Conservation (phyloP, 2,113 vertebrate species). For the Micronisus gabar region DNA sequence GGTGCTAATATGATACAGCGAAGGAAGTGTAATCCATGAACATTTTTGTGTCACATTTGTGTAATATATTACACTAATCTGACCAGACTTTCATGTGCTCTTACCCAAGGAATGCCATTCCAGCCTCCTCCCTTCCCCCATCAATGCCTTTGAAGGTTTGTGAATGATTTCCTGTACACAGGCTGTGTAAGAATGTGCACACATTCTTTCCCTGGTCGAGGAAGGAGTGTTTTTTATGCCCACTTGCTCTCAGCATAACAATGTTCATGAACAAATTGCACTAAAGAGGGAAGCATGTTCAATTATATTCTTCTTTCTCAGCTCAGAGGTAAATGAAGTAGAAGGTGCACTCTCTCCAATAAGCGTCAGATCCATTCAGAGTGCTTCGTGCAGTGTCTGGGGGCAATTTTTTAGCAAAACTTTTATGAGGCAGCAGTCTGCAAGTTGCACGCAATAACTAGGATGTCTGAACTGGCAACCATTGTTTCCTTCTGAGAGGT, state of each 20-base stretch:
- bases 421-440: neutral
- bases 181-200: constrained; percentile 24
- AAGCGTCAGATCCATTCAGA: neutral
- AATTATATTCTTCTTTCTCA: neutral
- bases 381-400: neutral
- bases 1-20: constrained; percentile 69
- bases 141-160: constrained; percentile 62
- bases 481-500: neutral
- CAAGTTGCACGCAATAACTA: neutral
- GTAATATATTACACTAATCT: constrained; percentile 66
- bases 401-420: neutral
- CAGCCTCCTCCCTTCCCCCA: constrained; percentile 44
- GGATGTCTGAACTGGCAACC: neutral
- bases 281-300: constrained; percentile 33
- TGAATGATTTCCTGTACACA: constrained; percentile 63
- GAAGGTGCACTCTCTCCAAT: constrained; percentile 7
- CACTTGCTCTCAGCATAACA: neutral
- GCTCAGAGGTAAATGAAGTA: constrained; percentile 16
- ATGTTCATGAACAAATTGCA: constrained; percentile 17
- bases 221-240: neutral
- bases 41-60: constrained; percentile 70
- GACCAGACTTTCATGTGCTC: constrained; percentile 67
- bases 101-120: constrained; percentile 57
- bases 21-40: constrained; percentile 68
- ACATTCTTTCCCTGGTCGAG: neutral